phyloP scores from a whole-genome alignment of 2,888 invertebrate genomes.

The Brenthis hecate region DNA sequence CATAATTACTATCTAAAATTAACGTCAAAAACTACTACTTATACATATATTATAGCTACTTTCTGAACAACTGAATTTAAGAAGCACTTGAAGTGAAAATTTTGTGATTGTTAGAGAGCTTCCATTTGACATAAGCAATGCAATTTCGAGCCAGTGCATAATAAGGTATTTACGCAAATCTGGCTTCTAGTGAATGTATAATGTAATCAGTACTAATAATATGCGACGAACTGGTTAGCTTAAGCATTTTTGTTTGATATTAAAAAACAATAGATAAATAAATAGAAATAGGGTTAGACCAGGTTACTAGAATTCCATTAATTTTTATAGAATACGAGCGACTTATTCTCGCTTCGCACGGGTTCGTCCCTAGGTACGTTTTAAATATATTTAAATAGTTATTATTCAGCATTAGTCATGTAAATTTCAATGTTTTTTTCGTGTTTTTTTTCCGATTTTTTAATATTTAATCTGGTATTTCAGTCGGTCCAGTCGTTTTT shows the following conservation, averaged over 20 bases:
- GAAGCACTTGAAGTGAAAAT: conserved; percentile 19
- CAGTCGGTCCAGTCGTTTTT: no score
- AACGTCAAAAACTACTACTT: neutral
- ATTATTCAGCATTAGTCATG: no score
- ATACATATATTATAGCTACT: neutral
- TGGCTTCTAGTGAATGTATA: conserved; percentile 72
- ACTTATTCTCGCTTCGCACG: neutral
- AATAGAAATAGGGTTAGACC: conserved; percentile 14
- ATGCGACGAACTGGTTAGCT: conserved; percentile 35
- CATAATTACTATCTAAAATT: neutral
- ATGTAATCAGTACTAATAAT: conserved; percentile 68
- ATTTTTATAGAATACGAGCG: neutral
- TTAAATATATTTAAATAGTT: no score
- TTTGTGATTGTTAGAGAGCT: conserved; percentile 23
- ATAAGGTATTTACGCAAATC: conserved; percentile 54
- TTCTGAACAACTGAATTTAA: neutral
- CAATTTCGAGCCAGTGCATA: conserved; percentile 51
- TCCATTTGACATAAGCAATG: conserved; percentile 32
- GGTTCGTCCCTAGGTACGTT: no score
- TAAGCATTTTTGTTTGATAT: conserved; percentile 20
- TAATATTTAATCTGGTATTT: no score
- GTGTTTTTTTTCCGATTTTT: no score
- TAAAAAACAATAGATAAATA: conserved; percentile 6
- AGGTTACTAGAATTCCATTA: neutral
- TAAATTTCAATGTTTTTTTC: no score